Conservation (phyloP, 2,113 vertebrate species). For the Melanotaenia duboulayi region DNA sequence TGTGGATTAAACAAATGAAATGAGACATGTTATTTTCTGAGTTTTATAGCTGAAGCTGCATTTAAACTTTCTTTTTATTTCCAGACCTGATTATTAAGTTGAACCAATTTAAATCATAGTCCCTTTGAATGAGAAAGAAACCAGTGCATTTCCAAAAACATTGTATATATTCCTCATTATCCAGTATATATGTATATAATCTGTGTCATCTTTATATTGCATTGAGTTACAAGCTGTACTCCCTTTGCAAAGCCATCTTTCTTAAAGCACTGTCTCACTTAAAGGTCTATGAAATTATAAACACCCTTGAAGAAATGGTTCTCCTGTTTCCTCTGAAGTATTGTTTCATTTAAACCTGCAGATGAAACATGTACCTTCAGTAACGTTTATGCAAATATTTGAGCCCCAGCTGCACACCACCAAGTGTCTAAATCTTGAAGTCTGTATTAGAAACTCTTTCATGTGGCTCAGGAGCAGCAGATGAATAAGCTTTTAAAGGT, state of each 20-base stretch:
- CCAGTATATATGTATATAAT: not conserved
- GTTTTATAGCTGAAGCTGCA: too few relatives aligned
- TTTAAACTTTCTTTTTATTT: too few relatives aligned
- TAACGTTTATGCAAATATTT: slow-evolving; percentile 35
- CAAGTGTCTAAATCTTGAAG: slow-evolving; percentile 32
- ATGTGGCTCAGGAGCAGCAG: not conserved
- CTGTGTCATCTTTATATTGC: not conserved
- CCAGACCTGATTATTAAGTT: too few relatives aligned
- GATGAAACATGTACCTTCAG: slow-evolving; percentile 14
- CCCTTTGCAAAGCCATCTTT: not conserved
- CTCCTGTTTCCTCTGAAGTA: not conserved
- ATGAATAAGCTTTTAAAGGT: slow-evolving; percentile 13
- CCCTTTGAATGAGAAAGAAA: not conserved
- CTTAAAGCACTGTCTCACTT: not conserved
- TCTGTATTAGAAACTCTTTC: slow-evolving; percentile 23
- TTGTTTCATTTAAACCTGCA: slow-evolving; percentile 13
- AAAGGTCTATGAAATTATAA: not conserved
- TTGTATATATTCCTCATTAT: not conserved
- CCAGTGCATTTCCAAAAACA: not conserved
- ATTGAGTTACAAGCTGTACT: slow-evolving; percentile 1
- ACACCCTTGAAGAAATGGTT: not conserved
- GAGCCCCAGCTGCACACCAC: not conserved
- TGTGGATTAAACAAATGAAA: too few relatives aligned
- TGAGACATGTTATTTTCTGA: too few relatives aligned
- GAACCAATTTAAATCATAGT: too few relatives aligned